Evolutionary conservation across 2,888 invertebrate species (phyloP), one percentile per base, ranked within the genome.

Genomic region (Catocala fraxini): DNA sequence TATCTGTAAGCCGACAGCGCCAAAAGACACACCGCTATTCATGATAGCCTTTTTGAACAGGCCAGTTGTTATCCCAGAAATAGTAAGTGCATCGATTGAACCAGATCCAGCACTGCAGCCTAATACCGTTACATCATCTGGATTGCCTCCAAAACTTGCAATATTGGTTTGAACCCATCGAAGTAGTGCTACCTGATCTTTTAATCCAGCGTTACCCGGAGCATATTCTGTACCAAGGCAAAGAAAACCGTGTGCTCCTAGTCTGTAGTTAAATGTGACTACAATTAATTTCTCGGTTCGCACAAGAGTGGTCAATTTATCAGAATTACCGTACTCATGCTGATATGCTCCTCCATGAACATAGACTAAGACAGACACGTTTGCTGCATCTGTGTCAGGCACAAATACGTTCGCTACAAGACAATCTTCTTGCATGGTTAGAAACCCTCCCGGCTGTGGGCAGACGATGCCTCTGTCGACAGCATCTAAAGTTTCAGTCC

Each of bases 301-400:
- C 0, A 81, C 77, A 10, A 89, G 59, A 56, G 82, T 82, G 35
- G 71, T 81, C 3, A 79, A 80, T 43, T 76, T 71, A 0, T 77
- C 6, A 39, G 59, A 66, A 60, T 85, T 77, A 0, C 91, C 89
- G 43, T 60, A 80, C 3, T 92, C 93, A 1, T 81, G 47, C 70
- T 87, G 79, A 61, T 84, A 93, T 2, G 83, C 91, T 7, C 94
- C 94, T 12, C 93, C 93, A 52, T 94, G 94, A 1, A 94, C 78
- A 51, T 83, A 77, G 9, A 94, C 88, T 39, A 93, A 65, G 0
- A 94, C 94, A 4, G 94, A 88, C 5, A 88, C 63, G 25, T 83
- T 78, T 4, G 56, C 75, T 39, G 76, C 72, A 45, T 68, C 56
- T 39, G 83, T 85, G 41, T 85, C 79, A 4, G 90, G 89, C 0